Evolutionary conservation across 2,888 invertebrate genomes (phyloP), one percentile per base, ranked within the genome.

Genomic region (Dichetophora obliterata): DNA sequence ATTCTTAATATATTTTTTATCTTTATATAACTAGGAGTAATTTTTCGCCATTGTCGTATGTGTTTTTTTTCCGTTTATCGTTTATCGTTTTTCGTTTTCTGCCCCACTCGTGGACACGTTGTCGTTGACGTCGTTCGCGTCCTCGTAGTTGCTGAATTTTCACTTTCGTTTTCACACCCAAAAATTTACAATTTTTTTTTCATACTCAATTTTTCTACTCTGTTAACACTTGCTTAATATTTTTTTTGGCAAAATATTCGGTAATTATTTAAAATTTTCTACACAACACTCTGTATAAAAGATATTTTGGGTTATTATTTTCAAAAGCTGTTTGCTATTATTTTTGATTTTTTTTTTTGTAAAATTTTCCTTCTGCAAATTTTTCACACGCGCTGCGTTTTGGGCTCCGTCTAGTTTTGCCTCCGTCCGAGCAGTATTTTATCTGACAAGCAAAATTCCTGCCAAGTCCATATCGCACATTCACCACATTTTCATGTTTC

Each of bases 161-260:
- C 87, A 86, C 86, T 86, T 86, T 86, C 86, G 85, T 84, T 86
- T 87, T 87, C 86, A 86, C 86, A 86, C 86, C 86, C 85, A 85
- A 85, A 85, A 84, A 84, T 80, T 75, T 3, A 34, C 54, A 52
- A n/a, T 70, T 68, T 69, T 61, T 69, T 61, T 72, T 72, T 59
- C 72, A 72, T 59, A 48, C 37, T 72, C 54, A 34, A 19, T 50
- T 54, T 34, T 31, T 72, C 66, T 72, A 76, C 75, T 50, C 50
- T 19, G 50, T 65, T 65, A 52, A 37, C 70, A 70, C 54, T 70
- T 54, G 52, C 52, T 70, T n/a, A 14, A n/a, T 6, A n/a, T n/a
- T n/a, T n/a, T 14, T 54, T 54, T 69, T 52, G 31, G 19, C n/a
- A 27, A 22, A 27, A 48, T 11, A 68, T 16, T 50, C 14, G 52